Conservation (phyloP, 2,888 invertebrate genomes). For the Empis livida region DNA sequence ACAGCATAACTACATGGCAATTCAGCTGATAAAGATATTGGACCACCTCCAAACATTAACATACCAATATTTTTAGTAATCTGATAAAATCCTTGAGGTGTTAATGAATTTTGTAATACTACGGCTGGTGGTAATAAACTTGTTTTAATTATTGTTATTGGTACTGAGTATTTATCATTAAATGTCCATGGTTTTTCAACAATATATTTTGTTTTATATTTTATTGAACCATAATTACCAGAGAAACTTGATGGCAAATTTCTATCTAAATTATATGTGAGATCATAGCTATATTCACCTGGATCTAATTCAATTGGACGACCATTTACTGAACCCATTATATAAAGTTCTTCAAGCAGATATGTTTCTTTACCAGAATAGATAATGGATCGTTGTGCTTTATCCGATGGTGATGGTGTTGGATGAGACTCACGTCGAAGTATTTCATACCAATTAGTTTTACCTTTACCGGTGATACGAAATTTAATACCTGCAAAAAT, state of each 20-base stretch:
- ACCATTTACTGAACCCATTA: slow-evolving; percentile 29
- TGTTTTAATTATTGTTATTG: slow-evolving; percentile 27
- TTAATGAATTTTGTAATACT: slow-evolving; percentile 18
- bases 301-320: slow-evolving; percentile 22
- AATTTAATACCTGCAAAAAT: slow-evolving; percentile 27
- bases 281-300: slow-evolving; percentile 29
- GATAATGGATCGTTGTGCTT: slow-evolving; percentile 28
- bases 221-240: slow-evolving; percentile 31
- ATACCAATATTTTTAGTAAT: slow-evolving; percentile 12
- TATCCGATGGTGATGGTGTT: slow-evolving; percentile 17
- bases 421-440: slow-evolving; percentile 23
- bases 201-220: slow-evolving; percentile 31
- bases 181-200: slow-evolving; percentile 35
- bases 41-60: slow-evolving; percentile 32
- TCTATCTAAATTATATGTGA: slow-evolving; percentile 24
- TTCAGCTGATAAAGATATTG: slow-evolving; percentile 28
- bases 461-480: slow-evolving; percentile 33
- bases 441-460: slow-evolving; percentile 35
- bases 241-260: slow-evolving; percentile 31
- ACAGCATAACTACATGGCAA: slow-evolving; percentile 27
- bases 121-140: slow-evolving; percentile 21
- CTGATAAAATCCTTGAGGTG: slow-evolving; percentile 16
- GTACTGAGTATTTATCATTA: slow-evolving; percentile 30
- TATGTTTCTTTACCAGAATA: slow-evolving; percentile 33
- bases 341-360: slow-evolving; percentile 25